Percentiles rank a stretch among this genome's conserved stretches.
Conservation (phyloP, 2,888 invertebrate genomes). For the Crossocerus cetratus region DNA sequence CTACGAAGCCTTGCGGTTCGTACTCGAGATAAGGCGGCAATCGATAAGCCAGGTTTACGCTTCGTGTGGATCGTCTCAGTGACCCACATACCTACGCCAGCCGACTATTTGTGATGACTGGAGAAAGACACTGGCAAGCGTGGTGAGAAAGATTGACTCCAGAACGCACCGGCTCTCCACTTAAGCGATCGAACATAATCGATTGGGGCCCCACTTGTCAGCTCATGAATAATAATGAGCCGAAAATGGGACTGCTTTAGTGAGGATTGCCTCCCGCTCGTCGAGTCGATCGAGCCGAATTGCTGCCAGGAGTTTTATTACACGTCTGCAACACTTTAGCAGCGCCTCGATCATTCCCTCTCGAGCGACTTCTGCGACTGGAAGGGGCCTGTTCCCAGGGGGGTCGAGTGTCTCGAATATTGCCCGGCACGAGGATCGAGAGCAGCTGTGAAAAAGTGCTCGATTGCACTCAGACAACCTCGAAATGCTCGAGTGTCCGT, state of each 20-base stretch:
- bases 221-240: slow-evolving; percentile 43
- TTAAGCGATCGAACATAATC: slow-evolving; percentile 35
- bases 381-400: slow-evolving; percentile 13
- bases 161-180: not conserved
- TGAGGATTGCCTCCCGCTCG: not conserved
- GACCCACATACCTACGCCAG: slow-evolving; percentile 56
- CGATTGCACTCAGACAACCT: slow-evolving; percentile 35
- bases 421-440: not conserved
- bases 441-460: slow-evolving; percentile 25
- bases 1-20: slow-evolving; percentile 60
- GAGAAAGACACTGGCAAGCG: not conserved
- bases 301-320: slow-evolving; percentile 1
- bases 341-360: not conserved
- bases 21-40: slow-evolving; percentile 59
- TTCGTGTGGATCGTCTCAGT: slow-evolving; percentile 48
- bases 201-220: slow-evolving; percentile 35
- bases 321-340: not conserved
- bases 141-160: not conserved
- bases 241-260: slow-evolving; percentile 14
- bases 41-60: slow-evolving; percentile 58
- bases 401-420: slow-evolving; percentile 28
- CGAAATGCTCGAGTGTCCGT: slow-evolving; percentile 19
- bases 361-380: slow-evolving; percentile 1
- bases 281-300: not conserved
- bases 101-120: not conserved